Conservation (phyloP, 2,888 invertebrate species). For the Theodoxus fluviatilis region DNA sequence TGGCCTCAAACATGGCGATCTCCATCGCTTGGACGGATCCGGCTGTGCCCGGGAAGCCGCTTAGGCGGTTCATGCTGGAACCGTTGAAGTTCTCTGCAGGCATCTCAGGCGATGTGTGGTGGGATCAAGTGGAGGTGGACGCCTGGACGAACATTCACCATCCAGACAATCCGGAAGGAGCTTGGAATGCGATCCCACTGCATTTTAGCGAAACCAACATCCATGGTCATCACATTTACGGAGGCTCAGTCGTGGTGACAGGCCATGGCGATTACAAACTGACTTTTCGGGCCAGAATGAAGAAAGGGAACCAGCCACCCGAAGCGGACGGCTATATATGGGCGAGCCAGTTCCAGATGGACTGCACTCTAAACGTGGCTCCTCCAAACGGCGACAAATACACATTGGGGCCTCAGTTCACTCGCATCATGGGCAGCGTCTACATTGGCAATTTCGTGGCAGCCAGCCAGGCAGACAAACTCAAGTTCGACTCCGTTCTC, state of each 20-base stretch:
- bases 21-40: too few relatives aligned
- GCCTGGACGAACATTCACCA: conserved; percentile 40
- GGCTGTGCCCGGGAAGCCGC: too few relatives aligned
- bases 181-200: conserved; percentile 34
- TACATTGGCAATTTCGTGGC: conserved; percentile 44
- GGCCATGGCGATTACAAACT: conserved; percentile 35
- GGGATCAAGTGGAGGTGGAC: too few relatives aligned
- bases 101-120: too few relatives aligned
- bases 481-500: conserved; percentile 37
- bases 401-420: conserved; percentile 37
- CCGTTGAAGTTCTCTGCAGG: too few relatives aligned
- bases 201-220: conserved; percentile 5
- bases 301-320: background rate
- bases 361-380: conserved; percentile 34
- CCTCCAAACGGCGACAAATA: conserved; percentile 34
- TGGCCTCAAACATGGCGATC: too few relatives aligned
- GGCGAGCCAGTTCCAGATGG: conserved; percentile 30
- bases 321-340: conserved; percentile 30
- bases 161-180: conserved; percentile 35
- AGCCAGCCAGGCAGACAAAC: conserved; percentile 34
- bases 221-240: conserved; percentile 26
- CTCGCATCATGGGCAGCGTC: conserved; percentile 33
- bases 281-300: conserved; percentile 32
- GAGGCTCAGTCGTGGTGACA: conserved; percentile 36
- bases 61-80: too few relatives aligned